These are phyloP conservation scores for Drosophila lacteicornis DNA, from an alignment of 1,140 invertebrate genomes.

Conservation along the genomic window DNA sequence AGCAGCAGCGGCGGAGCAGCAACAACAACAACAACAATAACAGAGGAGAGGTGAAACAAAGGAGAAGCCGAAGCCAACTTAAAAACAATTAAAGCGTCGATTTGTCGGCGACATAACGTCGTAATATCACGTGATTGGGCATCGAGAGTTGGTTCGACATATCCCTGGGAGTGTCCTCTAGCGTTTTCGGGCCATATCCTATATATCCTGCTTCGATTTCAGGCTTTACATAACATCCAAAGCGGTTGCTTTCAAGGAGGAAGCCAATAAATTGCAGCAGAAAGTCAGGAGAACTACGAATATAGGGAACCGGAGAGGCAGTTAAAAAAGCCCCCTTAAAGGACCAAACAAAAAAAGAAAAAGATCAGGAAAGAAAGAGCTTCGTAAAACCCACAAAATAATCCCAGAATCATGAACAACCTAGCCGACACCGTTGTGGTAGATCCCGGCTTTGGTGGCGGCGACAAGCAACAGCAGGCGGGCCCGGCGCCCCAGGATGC, in stretches of 20 bases:
- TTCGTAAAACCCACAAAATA: neutral
- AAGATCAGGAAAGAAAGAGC: conserved; percentile 6
- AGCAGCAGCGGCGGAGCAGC: conserved; percentile 10
- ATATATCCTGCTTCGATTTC: conserved; percentile 17
- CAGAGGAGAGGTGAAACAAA: conserved; percentile 72
- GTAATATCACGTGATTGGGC: conserved; percentile 39
- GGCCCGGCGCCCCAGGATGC: conserved; percentile 66
- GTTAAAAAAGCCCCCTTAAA: neutral
- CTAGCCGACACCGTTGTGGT: conserved; percentile 76
- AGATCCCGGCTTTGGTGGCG: conserved; percentile 80
- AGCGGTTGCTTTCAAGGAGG: neutral
- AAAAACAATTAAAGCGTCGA: conserved; percentile 61
- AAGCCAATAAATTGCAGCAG: conserved; percentile 5
- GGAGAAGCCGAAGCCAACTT: conserved; percentile 56
- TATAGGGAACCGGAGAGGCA: conserved; percentile 9
- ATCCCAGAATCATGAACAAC: conserved; percentile 67
- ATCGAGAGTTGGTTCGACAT: neutral
- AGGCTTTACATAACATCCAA: conserved; percentile 63
- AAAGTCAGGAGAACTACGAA: neutral
- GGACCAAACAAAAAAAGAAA: neutral
- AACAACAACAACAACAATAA: conserved; percentile 26
- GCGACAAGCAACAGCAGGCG: conserved; percentile 75
- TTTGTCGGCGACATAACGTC: conserved; percentile 37
- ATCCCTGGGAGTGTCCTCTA: neutral
- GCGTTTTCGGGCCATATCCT: neutral